Conservation (phyloP, 2,113 vertebrate genomes). For the Lanius ludovicianus region DNA sequence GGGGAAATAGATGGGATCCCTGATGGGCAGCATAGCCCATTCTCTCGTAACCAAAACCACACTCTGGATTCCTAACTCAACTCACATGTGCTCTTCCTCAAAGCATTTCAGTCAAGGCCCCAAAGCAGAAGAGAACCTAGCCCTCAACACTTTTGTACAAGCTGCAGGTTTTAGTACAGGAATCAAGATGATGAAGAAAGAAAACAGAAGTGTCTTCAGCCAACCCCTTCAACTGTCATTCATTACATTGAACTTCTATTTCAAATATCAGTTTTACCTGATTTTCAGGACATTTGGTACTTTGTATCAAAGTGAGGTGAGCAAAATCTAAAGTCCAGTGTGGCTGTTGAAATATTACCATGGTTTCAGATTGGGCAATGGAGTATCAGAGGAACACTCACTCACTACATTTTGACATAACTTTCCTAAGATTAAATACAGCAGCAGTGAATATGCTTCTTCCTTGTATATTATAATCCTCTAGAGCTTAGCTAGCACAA, state of each 20-base stretch:
- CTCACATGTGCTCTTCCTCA: accelerated
- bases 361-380: not conserved
- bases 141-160: not conserved
- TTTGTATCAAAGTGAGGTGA: not conserved
- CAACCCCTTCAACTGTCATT: not conserved
- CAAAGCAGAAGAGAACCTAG: not conserved
- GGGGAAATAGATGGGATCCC: not conserved
- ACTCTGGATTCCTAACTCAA: not conserved
- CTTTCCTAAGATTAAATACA: not conserved
- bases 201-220: not conserved
- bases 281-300: not conserved
- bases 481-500: not conserved
- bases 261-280: not conserved
- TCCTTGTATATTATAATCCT: not conserved
- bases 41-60: not conserved
- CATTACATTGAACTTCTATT: accelerated
- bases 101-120: not conserved
- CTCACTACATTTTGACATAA: not conserved
- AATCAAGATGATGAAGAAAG: not conserved
- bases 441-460: not conserved
- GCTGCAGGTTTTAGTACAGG: not conserved
- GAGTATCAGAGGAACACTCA: not conserved
- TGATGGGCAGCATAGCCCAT: not conserved
- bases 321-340: not conserved
- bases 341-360: not conserved